Percentiles rank a stretch among this genome's conserved stretches.
Conservation (phyloP, 2,113 vertebrate species). For the Anguilla japonica region DNA sequence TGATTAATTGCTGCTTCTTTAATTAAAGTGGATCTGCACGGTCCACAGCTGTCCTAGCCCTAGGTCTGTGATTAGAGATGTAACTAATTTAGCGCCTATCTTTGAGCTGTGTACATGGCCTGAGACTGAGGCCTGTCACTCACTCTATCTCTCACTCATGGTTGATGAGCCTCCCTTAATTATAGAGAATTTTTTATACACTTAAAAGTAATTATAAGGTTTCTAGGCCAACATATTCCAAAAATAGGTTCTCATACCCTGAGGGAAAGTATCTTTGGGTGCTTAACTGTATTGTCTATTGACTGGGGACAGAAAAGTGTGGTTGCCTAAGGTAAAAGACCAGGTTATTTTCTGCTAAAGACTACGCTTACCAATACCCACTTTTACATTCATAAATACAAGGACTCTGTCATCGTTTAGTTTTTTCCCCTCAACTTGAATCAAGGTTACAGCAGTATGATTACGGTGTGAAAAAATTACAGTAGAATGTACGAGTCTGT, state of each 20-base stretch:
- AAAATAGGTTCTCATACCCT: background rate
- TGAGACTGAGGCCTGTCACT: constrained; percentile 35
- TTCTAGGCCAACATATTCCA: constrained; percentile 26
- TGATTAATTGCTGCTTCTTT: constrained; percentile 55
- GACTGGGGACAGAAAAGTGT: background rate
- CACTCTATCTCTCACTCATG: constrained; percentile 14
- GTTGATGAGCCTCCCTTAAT: constrained; percentile 42
- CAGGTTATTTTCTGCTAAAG: background rate
- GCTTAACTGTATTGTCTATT: background rate
- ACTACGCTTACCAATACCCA: background rate
- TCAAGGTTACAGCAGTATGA: background rate
- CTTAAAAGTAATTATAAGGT: constrained; percentile 56
- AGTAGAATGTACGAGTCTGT: background rate
- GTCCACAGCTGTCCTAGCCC: constrained; percentile 47
- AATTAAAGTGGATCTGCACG: constrained; percentile 52
- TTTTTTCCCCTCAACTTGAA: background rate
- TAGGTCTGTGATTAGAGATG: constrained; percentile 42
- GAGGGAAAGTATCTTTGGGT: background rate
- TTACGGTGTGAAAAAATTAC: no score
- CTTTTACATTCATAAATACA: background rate
- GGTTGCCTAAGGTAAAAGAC: background rate
- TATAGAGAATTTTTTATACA: constrained; percentile 40
- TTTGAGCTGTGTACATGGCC: constrained; percentile 32
- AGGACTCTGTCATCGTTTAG: background rate
- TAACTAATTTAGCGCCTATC: constrained; percentile 31